phyloP scores from a whole-genome alignment of 2,113 vertebrate species.

The Merops nubicus region DNA sequence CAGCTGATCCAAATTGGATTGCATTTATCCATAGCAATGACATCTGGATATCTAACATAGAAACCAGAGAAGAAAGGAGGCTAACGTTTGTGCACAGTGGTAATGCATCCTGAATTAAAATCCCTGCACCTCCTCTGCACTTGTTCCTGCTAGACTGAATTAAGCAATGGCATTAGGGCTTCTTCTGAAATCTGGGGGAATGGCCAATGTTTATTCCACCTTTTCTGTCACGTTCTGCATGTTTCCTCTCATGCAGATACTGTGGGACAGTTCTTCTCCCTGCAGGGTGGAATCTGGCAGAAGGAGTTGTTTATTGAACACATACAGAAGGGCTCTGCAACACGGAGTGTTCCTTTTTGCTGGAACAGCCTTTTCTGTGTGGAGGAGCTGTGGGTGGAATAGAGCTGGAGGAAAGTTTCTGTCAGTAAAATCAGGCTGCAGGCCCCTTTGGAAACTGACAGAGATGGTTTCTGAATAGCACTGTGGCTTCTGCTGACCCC shows the following conservation, averaged over 20 bases:
- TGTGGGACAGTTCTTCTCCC: background rate
- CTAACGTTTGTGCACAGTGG: conserved; percentile 83
- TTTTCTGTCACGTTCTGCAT: background rate
- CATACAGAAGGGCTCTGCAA: background rate
- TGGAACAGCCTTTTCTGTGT: background rate
- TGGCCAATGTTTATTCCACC: background rate
- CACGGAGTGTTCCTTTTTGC: background rate
- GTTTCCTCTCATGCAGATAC: background rate
- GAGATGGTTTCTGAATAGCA: background rate
- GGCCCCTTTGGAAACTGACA: background rate
- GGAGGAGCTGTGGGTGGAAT: conserved; percentile 46
- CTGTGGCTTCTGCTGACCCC: background rate
- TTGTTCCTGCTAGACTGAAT: background rate
- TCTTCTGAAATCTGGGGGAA: background rate
- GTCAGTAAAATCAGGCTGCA: background rate
- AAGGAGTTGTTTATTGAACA: background rate
- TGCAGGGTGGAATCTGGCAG: background rate
- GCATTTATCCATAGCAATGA: conserved; percentile 85
- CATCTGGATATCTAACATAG: conserved; percentile 82
- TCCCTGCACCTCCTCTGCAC: background rate
- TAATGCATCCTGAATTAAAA: conserved; percentile 36
- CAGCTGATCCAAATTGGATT: conserved; percentile 83
- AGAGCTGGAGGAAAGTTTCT: conserved; percentile 34
- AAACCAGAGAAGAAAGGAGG: conserved; percentile 81
- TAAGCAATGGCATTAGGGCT: background rate